Conservation (phyloP, 2,888 invertebrate species). For the Hipparchia sbordonii region DNA sequence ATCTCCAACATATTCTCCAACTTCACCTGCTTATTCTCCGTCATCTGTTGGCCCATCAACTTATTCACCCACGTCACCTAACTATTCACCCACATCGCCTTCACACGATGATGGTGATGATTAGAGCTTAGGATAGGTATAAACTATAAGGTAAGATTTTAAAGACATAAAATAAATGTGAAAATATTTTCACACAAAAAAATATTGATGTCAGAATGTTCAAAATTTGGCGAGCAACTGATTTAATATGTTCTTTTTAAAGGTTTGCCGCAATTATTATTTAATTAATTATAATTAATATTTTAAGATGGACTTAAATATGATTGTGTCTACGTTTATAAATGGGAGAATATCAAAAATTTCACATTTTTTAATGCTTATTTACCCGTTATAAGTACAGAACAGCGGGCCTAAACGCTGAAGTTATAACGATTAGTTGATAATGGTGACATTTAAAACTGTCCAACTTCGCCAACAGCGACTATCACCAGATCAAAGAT, state of each 20-base stretch:
- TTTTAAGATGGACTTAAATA: background rate
- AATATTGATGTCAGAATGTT: slow-evolving; percentile 10
- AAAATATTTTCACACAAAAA: background rate
- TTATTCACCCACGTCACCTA: slow-evolving; percentile 73
- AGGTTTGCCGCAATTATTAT: background rate
- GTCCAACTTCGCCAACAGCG: too few relatives aligned
- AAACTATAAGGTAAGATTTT: background rate
- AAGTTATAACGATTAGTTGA: too few relatives aligned
- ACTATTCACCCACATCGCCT: slow-evolving; percentile 70
- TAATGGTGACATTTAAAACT: too few relatives aligned
- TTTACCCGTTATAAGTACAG: background rate
- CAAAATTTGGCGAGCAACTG: background rate
- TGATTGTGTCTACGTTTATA: background rate
- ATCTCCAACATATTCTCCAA: slow-evolving; percentile 91
- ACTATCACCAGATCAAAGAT: too few relatives aligned
- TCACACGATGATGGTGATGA: slow-evolving; percentile 82
- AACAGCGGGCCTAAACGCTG: too few relatives aligned
- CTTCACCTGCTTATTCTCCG: slow-evolving; percentile 92
- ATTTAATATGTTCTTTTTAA: background rate
- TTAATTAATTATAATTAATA: background rate
- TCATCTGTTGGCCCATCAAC: slow-evolving; percentile 85
- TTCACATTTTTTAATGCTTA: background rate
- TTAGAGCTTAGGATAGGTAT: slow-evolving; percentile 46
- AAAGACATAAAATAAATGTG: background rate
- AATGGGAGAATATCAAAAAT: slow-evolving; percentile 2